phyloP scores from a whole-genome alignment of 1,140 invertebrate genomes.

The Pygmarrhopalites habei region DNA sequence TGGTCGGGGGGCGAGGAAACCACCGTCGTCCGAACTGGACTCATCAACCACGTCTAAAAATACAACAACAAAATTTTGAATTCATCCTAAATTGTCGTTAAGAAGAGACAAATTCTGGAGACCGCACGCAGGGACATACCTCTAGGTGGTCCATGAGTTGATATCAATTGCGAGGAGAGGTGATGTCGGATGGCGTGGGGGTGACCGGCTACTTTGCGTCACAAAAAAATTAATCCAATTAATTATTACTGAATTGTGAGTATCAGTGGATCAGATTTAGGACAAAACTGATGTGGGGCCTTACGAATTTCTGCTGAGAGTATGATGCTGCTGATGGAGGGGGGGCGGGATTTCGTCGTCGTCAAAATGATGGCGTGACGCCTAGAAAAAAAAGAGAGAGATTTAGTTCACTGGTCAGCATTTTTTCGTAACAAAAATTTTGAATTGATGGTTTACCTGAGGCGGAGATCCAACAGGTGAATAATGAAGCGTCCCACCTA shows the following conservation, averaged over 20 bases:
- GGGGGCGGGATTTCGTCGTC: constrained; percentile 34
- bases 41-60: constrained; percentile 36
- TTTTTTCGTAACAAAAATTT: neutral
- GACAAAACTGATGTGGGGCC: too few species aligned
- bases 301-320: too few species aligned
- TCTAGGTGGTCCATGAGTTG: constrained; percentile 34
- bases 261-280: too few species aligned
- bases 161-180: constrained; percentile 40
- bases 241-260: too few species aligned
- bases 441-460: too few species aligned
- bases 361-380: constrained; percentile 39
- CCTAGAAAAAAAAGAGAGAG: too few species aligned
- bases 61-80: neutral
- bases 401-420: neutral
- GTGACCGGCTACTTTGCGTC: constrained; percentile 40
- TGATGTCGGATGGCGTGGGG: constrained; percentile 48
- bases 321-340: constrained; percentile 41
- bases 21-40: constrained; percentile 38
- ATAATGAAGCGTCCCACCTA: constrained; percentile 30
- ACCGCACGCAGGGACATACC: too few species aligned
- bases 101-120: too few species aligned
- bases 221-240: too few species aligned
- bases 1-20: constrained; percentile 37
- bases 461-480: constrained; percentile 40
- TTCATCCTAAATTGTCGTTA: too few species aligned